A percentile compares a stretch with the other conserved stretches of the same genome.
phyloP scores from a whole-genome alignment of 2,888 invertebrate species.

The Acheta domesticus region DNA sequence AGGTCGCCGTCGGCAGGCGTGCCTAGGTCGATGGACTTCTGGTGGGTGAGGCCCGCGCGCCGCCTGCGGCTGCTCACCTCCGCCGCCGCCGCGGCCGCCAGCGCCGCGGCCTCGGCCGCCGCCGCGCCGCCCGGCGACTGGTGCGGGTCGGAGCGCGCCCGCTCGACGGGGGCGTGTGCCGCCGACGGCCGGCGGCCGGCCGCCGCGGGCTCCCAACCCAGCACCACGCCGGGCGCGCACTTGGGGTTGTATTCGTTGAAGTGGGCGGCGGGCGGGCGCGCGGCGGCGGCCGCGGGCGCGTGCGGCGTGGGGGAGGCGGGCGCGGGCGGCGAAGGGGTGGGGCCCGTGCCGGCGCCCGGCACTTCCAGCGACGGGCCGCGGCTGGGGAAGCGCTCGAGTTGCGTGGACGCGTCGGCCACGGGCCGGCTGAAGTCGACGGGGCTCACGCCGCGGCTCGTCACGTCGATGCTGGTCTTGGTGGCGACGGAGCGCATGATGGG shows the following conservation, averaged over 20 bases:
- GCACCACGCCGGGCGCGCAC: constrained; percentile 42
- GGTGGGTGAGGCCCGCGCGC: constrained; percentile 69
- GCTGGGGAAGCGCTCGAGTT: neutral
- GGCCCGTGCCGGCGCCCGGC: neutral
- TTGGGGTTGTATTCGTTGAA: constrained; percentile 39
- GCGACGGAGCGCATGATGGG: neutral
- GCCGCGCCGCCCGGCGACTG: constrained; percentile 51
- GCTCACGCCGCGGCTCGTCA: neutral
- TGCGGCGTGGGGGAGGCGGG: neutral
- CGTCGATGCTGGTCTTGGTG: neutral
- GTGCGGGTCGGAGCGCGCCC: constrained; percentile 84
- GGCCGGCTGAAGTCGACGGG: neutral
- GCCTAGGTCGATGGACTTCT: constrained; percentile 78
- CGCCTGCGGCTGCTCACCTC: neutral
- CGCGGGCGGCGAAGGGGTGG: neutral
- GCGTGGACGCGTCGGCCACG: neutral
- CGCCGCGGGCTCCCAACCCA: constrained; percentile 43
- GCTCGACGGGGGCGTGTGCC: constrained; percentile 70
- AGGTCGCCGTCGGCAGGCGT: constrained; percentile 76
- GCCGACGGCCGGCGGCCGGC: constrained; percentile 43
- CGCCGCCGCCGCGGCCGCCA: neutral
- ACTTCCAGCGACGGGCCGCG: constrained; percentile 9
- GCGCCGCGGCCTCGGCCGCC: neutral
- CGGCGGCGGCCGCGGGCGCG: neutral
- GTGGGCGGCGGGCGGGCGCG: constrained; percentile 24